A percentile compares a stretch with the other conserved stretches of the same genome.
phyloP scores from a whole-genome alignment of 2,797 vertebrate genomes.

The Muraenolepis orangiensis region DNA sequence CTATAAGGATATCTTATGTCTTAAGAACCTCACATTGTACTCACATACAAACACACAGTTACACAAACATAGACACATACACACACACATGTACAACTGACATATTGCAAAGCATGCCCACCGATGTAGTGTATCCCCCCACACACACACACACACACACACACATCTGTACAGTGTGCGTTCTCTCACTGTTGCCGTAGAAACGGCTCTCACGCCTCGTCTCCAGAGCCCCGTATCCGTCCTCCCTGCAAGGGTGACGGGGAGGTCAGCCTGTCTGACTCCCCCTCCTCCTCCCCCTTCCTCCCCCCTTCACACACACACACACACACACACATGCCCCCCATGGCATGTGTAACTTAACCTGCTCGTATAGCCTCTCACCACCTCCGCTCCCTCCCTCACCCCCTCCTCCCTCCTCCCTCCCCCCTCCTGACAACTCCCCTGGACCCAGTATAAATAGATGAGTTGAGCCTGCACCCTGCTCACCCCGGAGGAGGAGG shows the following conservation, averaged over 20 bases:
- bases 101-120: too few relatives aligned
- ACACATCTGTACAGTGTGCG: constrained; percentile 20
- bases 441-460: constrained; percentile 72
- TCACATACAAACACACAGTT: constrained; percentile 11
- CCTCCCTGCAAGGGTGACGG: constrained; percentile 66
- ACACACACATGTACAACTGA: background rate
- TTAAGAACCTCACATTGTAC: too few relatives aligned
- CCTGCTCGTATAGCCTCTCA: constrained; percentile 57
- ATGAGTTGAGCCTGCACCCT: constrained; percentile 62
- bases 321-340: constrained; percentile 37
- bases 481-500: constrained; percentile 43
- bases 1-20: too few relatives aligned
- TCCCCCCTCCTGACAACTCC: constrained; percentile 20
- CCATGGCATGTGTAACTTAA: constrained; percentile 77
- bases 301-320: constrained; percentile 59
- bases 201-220: too few relatives aligned
- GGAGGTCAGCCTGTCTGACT: constrained; percentile 76
- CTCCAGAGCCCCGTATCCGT: constrained; percentile 55
- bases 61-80: constrained; percentile 12
- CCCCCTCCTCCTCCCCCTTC: constrained; percentile 44
- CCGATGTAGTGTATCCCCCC: too few relatives aligned
- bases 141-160: too few relatives aligned
- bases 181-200: constrained; percentile 21
- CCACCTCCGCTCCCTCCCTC: constrained; percentile 24
- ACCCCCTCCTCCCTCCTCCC: constrained; percentile 22